Conservation (phyloP, 2,113 vertebrate genomes). For the Arvicanthis niloticus region DNA sequence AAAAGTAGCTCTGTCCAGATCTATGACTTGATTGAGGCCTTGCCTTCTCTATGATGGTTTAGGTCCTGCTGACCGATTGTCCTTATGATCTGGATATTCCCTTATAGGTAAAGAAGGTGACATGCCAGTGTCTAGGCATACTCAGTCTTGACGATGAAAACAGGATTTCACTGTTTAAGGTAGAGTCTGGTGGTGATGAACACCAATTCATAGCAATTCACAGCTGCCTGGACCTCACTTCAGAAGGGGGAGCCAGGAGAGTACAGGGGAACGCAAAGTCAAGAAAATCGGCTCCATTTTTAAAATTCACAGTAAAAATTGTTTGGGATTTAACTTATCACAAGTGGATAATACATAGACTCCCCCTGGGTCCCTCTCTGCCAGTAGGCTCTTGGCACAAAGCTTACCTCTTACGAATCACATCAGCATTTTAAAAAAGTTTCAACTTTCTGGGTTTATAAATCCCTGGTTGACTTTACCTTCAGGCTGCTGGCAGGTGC, state of each 20-base stretch:
- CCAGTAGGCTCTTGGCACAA: slow-evolving; percentile 70
- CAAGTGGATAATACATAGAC: slow-evolving; percentile 35
- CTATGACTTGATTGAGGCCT: slow-evolving; percentile 57
- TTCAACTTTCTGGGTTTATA: slow-evolving; percentile 74
- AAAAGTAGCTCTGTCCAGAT: slow-evolving; percentile 66
- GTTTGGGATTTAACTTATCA: slow-evolving; percentile 39
- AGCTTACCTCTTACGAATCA: slow-evolving; percentile 67
- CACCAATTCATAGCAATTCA: not conserved
- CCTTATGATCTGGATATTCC: not conserved
- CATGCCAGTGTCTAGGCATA: not conserved
- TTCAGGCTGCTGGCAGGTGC: slow-evolving; percentile 67
- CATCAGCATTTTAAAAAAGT: slow-evolving; percentile 38
- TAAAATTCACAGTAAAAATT: slow-evolving; percentile 48
- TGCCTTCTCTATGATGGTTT: slow-evolving; percentile 18
- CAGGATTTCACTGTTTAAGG: not conserved
- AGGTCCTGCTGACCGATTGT: not conserved
- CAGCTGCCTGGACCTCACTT: not conserved
- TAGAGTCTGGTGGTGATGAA: not conserved
- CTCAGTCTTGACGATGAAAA: not conserved
- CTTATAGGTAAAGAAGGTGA: slow-evolving; percentile 16
- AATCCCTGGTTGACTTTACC: slow-evolving; percentile 44
- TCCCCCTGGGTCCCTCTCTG: slow-evolving; percentile 41
- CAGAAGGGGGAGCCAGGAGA: not conserved
- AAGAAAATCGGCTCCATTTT: slow-evolving; percentile 44
- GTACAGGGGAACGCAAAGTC: not conserved